phyloP scores from a whole-genome alignment of 2,888 invertebrate genomes.

The Lithophane socia region DNA sequence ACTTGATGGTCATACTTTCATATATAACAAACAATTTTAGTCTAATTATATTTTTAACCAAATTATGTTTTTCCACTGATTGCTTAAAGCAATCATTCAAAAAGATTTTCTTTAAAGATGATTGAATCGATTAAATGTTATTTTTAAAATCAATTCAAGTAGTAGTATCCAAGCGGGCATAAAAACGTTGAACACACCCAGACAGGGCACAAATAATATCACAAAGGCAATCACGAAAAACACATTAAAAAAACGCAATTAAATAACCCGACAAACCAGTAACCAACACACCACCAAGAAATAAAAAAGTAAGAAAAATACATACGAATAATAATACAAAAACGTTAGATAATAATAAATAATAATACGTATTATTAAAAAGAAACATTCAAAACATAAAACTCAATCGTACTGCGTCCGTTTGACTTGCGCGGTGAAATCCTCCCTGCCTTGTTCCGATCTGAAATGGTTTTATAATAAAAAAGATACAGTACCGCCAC shows the following conservation, averaged over 20 bases:
- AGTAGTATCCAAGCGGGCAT: background rate
- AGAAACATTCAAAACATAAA: conserved; percentile 72
- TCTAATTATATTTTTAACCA: background rate
- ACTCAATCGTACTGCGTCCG: conserved; percentile 86
- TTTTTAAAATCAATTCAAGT: background rate
- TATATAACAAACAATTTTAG: background rate
- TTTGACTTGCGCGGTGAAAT: conserved; percentile 89
- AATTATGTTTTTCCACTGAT: background rate
- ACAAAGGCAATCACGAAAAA: too few relatives aligned
- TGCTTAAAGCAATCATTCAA: background rate
- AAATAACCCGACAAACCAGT: background rate
- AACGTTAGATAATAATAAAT: conserved; percentile 47
- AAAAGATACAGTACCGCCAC: conserved; percentile 69
- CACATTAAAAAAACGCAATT: background rate
- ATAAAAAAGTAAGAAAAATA: conserved; percentile 1
- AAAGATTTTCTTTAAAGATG: background rate
- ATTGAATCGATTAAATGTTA: background rate
- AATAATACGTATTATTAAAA: conserved; percentile 47
- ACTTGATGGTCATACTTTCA: background rate
- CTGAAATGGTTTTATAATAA: conserved; percentile 80
- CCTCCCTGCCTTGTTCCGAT: conserved; percentile 85
- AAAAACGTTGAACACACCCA: too few relatives aligned
- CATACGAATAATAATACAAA: conserved; percentile 23
- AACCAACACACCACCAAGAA: conserved; percentile 26
- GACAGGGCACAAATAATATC: background rate